Base-by-base conservation (phyloP, 30 jellyfish, hydroid and myxozoan genomes). In the Aurelia aurita region DNA sequence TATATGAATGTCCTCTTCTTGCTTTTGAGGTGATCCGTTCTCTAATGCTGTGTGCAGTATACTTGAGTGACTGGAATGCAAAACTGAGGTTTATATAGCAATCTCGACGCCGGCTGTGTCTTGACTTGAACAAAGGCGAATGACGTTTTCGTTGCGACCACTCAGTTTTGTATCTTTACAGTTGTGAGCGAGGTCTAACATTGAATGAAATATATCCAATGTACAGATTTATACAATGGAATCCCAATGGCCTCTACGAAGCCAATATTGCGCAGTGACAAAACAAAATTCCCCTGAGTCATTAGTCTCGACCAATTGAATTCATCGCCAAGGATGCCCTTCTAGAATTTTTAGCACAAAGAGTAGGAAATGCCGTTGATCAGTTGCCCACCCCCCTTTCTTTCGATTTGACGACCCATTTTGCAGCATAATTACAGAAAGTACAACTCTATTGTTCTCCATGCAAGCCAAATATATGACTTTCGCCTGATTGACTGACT, bases 331-430 rank as follows among this genome's bases (percentile, higher is more conserved):
- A 81, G 91, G 85, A 59, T 51, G 31, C 65, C 43, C 45, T 59
- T 20, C 60, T 49, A 44, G 54, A 81, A 81, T 67, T 55, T 66
- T 18, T 14, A 58, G 69, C 34, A 81, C 91, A 81, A 81, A 66
- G 78, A 67, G 19, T 18, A 81, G 91, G 91, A 81, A 81, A 81
- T 81, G 69, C 84, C 85, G 70, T 64, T 69, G 29, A 64, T 53
- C 53, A 66, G 34, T 81, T 81, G 91, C 91, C 91, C 91, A 68
- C 91, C 91, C 91, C 91, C 84, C 45, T 64, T 81, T 81, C 75
- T 67, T 59, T 35, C 45, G 39, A 35, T 20, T 55, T 47, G 57
- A 77, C 43, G 79, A 58, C 45, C 69, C 16, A 7, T 39, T 39
- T 39, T 39, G 15, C 51, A 39, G 58, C n/a, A 67, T 68, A 81